phyloP scores from a whole-genome alignment of 2,888 invertebrate species.

The Meloe dianella region DNA sequence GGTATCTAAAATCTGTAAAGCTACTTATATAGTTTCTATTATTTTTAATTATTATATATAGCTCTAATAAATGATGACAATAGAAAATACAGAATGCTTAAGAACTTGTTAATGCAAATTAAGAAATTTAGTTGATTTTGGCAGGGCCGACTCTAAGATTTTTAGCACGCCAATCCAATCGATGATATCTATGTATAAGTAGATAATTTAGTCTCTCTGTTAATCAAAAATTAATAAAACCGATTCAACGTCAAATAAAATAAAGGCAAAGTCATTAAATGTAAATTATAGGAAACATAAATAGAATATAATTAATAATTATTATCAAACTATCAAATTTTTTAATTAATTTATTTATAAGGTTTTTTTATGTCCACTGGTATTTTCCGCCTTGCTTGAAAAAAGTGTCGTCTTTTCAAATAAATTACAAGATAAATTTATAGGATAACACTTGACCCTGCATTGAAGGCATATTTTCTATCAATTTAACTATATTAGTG shows the following conservation, averaged over 20 bases:
- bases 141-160: no score
- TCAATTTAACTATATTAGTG: not conserved
- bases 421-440: not conserved
- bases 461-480: not conserved
- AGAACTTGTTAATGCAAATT: no score
- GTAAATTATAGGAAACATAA: not conserved
- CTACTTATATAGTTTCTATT: no score
- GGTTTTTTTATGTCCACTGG: not conserved
- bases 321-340: not conserved
- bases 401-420: slow-evolving; percentile 8
- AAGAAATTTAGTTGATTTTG: no score
- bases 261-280: not conserved
- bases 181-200: no score
- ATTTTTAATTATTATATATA: no score
- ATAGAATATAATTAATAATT: slow-evolving; percentile 3
- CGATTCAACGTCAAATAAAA: not conserved
- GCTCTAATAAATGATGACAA: no score
- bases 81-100: no score
- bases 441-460: not conserved
- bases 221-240: not conserved
- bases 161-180: no score
- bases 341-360: not conserved
- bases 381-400: not conserved
- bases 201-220: no score
- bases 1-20: no score